These are phyloP conservation scores for Channa maculata DNA, from an alignment of 2,113 vertebrate species.

Conservation along the genomic window DNA sequence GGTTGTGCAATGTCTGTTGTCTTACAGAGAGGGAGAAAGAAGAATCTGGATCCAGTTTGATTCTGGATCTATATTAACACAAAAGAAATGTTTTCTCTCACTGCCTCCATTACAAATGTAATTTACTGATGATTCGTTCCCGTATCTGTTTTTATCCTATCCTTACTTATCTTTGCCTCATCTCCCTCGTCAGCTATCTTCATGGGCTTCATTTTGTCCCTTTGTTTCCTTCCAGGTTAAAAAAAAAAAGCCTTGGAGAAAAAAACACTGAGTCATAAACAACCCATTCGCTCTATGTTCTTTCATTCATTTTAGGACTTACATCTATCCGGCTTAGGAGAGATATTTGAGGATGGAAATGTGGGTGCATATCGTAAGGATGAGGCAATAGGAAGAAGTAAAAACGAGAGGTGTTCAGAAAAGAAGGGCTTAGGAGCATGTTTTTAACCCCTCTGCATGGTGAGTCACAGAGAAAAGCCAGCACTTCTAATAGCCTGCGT, in stretches of 20 bases:
- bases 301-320: slow-evolving; percentile 52
- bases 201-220: slow-evolving; percentile 19
- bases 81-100: slow-evolving; percentile 30
- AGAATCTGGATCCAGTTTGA: neutral
- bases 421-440: slow-evolving; percentile 32
- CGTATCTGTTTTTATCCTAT: slow-evolving; percentile 23
- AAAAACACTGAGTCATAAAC: slow-evolving; percentile 62
- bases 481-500: slow-evolving; percentile 49
- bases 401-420: slow-evolving; percentile 45
- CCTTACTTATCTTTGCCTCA: slow-evolving; percentile 41
- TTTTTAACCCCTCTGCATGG: slow-evolving; percentile 18
- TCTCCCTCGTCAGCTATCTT: slow-evolving; percentile 42
- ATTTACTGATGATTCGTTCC: slow-evolving; percentile 20
- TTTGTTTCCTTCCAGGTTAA: slow-evolving; percentile 8
- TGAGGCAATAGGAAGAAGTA: slow-evolving; percentile 35
- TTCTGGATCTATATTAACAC: slow-evolving; percentile 21
- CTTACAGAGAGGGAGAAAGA: neutral
- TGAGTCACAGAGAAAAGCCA: slow-evolving; percentile 55
- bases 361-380: slow-evolving; percentile 48
- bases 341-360: slow-evolving; percentile 53
- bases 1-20: neutral
- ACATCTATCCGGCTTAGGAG: slow-evolving; percentile 58
- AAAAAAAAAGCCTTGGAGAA: slow-evolving; percentile 9
- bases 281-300: slow-evolving; percentile 17
- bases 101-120: slow-evolving; percentile 22